Base-by-base conservation (phyloP, 1,140 invertebrate genomes). In the Euura saliciscinereae region DNA sequence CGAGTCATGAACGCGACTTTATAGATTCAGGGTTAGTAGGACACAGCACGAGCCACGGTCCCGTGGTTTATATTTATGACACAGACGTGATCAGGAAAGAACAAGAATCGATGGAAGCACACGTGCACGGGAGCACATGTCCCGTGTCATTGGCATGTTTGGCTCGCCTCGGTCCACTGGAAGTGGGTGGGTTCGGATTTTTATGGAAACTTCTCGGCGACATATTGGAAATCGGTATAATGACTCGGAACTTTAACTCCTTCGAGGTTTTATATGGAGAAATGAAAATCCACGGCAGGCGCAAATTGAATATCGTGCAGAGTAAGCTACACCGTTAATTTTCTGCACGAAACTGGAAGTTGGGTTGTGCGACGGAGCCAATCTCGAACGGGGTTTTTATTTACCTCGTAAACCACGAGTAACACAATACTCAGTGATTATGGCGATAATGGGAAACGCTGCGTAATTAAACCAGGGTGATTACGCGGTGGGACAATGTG, bases 171-270 rank as follows among this genome's bases (percentile, higher is more conserved):
- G 51, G 3, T n/a, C 43, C 68, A 3, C 42, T 4, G 43, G 6
- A 46, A 13, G 28, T 0, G 45, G 28, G 28, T 28, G 28, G 28
- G 28, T 28, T 1, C 28, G 28, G 28, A 28, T 28, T 28, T 28
- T 28, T 28, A 28, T 1, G 0, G 28, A 28, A 28, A 28, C 28
- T 28, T 28, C 28, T 28, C 28, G 28, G 28, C 28, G 28, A 28
- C 28, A 28, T 69, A 69, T 69, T 69, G 68, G 68, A 69, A 69
- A 69, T 69, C 45, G 43, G 68, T 69, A 28, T 28, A 69, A 69
- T 69, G 68, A 69, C 43, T 44, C 11, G 42, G 10, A 46, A 69
- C 43, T 69, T 69, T 28, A 13, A 11, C 11, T 10, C 7, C 28
- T 28, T 1, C 1, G 28, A 28, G 28, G 28, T 28, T 28, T 28